Evolutionary conservation across 2,113 vertebrate species (phyloP).

Genomic region (Oreochromis spilurus): DNA sequence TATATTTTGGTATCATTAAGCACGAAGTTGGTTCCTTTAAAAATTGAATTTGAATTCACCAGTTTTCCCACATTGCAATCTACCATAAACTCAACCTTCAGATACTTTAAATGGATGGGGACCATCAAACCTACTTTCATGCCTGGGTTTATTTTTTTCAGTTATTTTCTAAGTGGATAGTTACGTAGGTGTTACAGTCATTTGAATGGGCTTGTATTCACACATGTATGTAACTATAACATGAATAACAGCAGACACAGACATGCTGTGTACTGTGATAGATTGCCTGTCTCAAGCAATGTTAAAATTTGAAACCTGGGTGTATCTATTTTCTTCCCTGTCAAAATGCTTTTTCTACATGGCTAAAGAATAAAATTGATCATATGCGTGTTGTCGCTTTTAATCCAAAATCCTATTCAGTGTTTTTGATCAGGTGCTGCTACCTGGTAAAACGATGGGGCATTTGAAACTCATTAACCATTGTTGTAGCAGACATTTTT

Average conservation of each 20-base stretch:
- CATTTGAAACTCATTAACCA: neutral
- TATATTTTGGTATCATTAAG: neutral
- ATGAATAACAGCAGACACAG: neutral
- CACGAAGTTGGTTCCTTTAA: neutral
- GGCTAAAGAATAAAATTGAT: neutral
- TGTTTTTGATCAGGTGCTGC: neutral
- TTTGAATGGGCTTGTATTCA: neutral
- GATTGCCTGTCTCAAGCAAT: neutral
- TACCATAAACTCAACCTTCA: neutral
- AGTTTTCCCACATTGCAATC: neutral
- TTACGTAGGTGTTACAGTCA: neutral
- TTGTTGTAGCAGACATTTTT: neutral
- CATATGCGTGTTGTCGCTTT: neutral
- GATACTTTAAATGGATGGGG: neutral
- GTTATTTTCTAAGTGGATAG: neutral
- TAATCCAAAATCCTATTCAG: neutral
- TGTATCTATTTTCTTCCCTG: neutral
- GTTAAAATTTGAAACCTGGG: neutral
- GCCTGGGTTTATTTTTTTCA: slow-evolving; percentile 3
- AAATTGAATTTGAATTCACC: accelerated
- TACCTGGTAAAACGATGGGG: neutral
- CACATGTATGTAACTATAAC: neutral
- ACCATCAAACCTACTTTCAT: slow-evolving; percentile 10
- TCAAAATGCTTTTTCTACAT: neutral
- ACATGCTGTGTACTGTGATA: neutral